Conservation (phyloP, 1,140 invertebrate genomes). For the Drosophila tani region DNA sequence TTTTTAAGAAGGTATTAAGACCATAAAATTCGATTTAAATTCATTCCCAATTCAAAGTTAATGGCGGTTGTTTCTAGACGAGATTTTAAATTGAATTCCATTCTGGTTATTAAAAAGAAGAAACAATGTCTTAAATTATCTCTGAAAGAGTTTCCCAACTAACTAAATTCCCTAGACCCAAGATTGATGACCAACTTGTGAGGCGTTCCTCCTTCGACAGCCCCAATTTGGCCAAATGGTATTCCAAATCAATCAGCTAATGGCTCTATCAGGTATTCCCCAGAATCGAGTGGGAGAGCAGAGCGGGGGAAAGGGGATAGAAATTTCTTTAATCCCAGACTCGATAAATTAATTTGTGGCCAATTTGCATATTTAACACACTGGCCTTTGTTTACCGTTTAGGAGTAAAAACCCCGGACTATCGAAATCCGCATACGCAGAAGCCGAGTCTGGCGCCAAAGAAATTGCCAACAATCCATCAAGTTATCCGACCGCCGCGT, state of each 20-base stretch:
- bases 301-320: constrained; percentile 44
- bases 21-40: constrained; percentile 40
- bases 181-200: not conserved
- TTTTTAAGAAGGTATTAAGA: constrained; percentile 10
- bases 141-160: not conserved
- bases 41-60: constrained; percentile 10
- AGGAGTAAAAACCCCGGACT: constrained; percentile 45
- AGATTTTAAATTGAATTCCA: constrained; percentile 5
- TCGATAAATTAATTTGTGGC: constrained; percentile 66
- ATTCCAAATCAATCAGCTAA: constrained; percentile 53
- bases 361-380: constrained; percentile 77
- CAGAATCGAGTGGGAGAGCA: constrained; percentile 39
- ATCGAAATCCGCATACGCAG: constrained; percentile 63
- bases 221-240: constrained; percentile 14
- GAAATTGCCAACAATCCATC: constrained; percentile 79
- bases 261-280: constrained; percentile 67
- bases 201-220: constrained; percentile 20
- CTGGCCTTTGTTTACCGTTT: constrained; percentile 42
- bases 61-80: constrained; percentile 2
- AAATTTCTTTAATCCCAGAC: constrained; percentile 70
- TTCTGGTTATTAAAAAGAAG: constrained; percentile 15
- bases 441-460: constrained; percentile 73
- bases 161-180: not conserved
- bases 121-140: not conserved
- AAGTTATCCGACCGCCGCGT: constrained; percentile 43